A percentile compares a stretch with the other conserved stretches of the same genome.
Evolutionary conservation across 2,113 vertebrate species (phyloP).

Genomic region (Cinclus cinclus): DNA sequence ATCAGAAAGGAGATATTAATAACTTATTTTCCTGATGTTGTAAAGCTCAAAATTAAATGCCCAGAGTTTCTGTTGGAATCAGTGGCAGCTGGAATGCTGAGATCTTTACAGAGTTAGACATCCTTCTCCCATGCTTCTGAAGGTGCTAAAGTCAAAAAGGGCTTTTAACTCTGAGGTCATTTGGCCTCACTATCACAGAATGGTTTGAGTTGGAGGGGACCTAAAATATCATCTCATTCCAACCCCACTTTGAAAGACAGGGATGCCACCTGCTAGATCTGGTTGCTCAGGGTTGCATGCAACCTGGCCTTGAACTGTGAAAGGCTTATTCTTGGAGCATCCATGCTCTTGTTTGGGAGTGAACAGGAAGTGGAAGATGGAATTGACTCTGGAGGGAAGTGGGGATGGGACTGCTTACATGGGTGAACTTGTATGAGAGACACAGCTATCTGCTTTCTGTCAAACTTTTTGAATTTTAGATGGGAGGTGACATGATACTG

Average conservation of each 20-base stretch:
- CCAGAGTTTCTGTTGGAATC: neutral
- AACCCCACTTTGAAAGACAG: neutral
- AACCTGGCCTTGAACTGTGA: neutral
- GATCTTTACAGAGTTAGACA: neutral
- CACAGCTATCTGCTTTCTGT: neutral
- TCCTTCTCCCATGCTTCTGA: neutral
- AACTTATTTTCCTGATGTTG: neutral
- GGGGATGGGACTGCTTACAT: neutral
- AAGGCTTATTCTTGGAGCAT: neutral
- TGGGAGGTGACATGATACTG: constrained; percentile 54
- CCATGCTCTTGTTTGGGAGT: rapidly evolving
- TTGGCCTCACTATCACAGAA: neutral
- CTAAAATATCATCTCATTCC: neutral
- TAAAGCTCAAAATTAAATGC: neutral
- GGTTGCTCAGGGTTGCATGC: neutral
- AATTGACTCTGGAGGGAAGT: neutral
- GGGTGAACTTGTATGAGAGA: neutral
- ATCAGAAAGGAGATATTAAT: neutral
- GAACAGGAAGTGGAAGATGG: neutral
- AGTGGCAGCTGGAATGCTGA: neutral
- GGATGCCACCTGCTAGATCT: neutral
- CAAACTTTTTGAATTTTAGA: constrained; percentile 24
- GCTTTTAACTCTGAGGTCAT: neutral
- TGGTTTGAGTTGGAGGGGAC: neutral
- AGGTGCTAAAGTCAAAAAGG: neutral